Conservation (phyloP, 2,113 vertebrate genomes). For the Eira barbara region DNA sequence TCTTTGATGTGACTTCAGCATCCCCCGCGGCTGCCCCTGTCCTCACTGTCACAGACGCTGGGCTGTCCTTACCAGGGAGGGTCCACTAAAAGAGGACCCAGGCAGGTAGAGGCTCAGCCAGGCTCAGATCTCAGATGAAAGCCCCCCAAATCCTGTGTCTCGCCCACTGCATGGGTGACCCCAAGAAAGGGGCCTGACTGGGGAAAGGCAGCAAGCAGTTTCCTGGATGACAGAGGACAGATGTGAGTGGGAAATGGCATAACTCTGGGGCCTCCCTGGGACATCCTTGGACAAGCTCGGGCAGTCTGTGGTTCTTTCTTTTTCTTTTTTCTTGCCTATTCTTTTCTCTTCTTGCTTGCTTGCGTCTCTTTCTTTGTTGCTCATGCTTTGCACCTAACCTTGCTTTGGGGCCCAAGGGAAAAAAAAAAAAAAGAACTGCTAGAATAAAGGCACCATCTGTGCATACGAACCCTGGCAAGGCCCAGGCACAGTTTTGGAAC, state of each 20-base stretch:
- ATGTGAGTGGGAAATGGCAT: neutral
- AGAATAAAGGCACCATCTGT: constrained; percentile 63
- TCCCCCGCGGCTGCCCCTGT: neutral
- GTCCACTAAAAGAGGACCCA: neutral
- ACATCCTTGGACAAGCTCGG: neutral
- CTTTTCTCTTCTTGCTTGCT: neutral
- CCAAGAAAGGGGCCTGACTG: neutral
- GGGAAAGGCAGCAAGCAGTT: neutral
- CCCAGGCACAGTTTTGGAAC: constrained; percentile 18
- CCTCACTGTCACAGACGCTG: neutral
- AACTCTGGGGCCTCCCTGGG: neutral
- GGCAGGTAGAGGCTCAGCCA: neutral
- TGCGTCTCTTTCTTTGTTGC: neutral
- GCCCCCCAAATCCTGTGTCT: neutral
- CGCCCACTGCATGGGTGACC: neutral
- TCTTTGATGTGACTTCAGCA: neutral
- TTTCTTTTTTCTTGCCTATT: neutral
- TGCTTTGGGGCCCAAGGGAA: neutral
- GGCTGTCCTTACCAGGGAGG: neutral
- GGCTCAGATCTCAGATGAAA: neutral
- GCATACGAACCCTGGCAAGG: constrained; percentile 33
- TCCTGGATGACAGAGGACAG: neutral
- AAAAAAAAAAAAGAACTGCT: neutral
- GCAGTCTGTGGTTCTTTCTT: neutral
- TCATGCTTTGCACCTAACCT: constrained; percentile 28